Evolutionary conservation across 2,888 invertebrate species (phyloP).

Genomic region (Rotaria sp.): DNA sequence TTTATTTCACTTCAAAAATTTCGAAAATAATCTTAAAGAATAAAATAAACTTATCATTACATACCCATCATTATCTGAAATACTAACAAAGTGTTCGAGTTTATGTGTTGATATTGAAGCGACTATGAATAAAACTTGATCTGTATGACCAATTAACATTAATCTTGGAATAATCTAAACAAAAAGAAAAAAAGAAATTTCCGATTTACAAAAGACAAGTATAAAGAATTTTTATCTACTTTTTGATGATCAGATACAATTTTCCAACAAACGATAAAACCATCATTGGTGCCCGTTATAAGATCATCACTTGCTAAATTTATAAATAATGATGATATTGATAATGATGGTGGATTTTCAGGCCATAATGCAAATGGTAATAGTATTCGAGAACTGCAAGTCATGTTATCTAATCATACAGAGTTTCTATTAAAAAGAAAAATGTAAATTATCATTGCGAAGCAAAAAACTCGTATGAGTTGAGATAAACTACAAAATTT

Average conservation of each 20-base stretch:
- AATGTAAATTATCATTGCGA: neutral
- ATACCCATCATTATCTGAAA: slow-evolving; percentile 27
- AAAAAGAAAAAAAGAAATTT: no score
- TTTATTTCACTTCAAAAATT: neutral
- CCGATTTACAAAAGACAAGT: no score
- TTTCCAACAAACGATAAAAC: slow-evolving; percentile 9
- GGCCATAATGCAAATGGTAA: slow-evolving; percentile 21
- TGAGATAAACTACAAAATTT: no score
- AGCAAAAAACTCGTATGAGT: no score
- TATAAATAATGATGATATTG: neutral
- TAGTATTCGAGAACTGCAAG: neutral
- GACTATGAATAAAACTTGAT: neutral
- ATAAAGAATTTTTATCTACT: neutral
- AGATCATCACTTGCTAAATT: slow-evolving; percentile 2
- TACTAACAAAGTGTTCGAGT: slow-evolving; percentile 12
- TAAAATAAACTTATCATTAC: neutral
- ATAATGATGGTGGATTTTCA: neutral
- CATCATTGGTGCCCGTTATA: neutral
- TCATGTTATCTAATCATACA: neutral
- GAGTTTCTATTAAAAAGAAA: neutral
- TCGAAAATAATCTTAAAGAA: neutral
- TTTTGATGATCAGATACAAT: neutral
- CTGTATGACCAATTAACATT: slow-evolving; percentile 27
- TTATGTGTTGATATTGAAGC: neutral
- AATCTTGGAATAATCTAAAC: slow-evolving; percentile 28